A percentile compares a stretch with the other conserved stretches of the same genome.
phyloP scores from a whole-genome alignment of 1,140 invertebrate species.

The Armadillidium nasatum region DNA sequence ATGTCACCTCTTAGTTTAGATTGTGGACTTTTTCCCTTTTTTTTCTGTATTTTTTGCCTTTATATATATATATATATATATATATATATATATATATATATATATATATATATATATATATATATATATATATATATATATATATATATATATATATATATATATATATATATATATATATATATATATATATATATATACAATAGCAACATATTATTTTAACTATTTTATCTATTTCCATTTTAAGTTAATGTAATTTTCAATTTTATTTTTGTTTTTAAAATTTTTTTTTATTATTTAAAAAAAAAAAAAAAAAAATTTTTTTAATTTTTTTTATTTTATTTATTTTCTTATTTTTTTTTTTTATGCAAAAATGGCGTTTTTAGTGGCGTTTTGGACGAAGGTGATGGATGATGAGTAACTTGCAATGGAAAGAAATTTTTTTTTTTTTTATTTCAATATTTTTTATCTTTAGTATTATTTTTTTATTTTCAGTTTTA shows the following conservation, averaged over 20 bases:
- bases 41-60: no score
- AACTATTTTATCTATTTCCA: neutral
- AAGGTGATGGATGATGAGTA: slow-evolving; percentile 3
- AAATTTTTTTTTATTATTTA: neutral
- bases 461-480: neutral
- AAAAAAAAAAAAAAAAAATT: neutral
- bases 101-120: no score
- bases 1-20: no score
- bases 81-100: no score
- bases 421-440: neutral
- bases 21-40: no score
- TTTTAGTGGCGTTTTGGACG: neutral
- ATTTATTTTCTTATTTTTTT: neutral
- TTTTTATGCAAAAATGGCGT: neutral
- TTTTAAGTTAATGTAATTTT: no score
- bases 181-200: neutral
- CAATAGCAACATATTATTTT: no score
- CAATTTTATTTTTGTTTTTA: neutral
- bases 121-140: no score
- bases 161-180: neutral
- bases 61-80: no score
- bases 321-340: neutral
- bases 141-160: no score
- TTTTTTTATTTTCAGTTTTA: neutral
- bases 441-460: neutral